phyloP scores from a whole-genome alignment of 1,140 invertebrate species.

The Zaprionus ghesquierei region DNA sequence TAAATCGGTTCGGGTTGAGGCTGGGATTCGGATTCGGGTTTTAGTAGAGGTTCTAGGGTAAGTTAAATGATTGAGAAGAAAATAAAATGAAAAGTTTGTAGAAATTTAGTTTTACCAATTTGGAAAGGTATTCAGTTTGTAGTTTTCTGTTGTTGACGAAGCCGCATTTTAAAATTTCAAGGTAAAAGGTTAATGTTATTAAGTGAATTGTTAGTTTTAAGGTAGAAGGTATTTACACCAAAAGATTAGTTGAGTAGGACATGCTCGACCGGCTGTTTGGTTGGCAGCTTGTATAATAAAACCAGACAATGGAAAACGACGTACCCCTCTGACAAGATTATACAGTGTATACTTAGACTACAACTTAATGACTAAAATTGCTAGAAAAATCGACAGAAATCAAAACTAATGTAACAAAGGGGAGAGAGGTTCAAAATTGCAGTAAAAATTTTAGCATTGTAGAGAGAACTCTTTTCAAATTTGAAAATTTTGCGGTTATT shows the following conservation, averaged over 20 bases:
- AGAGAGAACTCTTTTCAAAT: constrained; percentile 76
- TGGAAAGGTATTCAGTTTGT: constrained; percentile 26
- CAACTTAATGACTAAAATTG: constrained; percentile 15
- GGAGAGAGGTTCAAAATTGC: constrained; percentile 40
- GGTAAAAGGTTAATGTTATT: neutral
- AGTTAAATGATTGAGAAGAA: constrained; percentile 18
- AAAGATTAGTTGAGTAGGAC: constrained; percentile 26
- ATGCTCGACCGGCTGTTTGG: constrained; percentile 34
- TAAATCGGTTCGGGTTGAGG: neutral
- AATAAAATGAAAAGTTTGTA: constrained; percentile 16
- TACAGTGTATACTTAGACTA: constrained; percentile 36
- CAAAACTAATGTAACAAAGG: constrained; percentile 8
- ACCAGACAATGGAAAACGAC: constrained; percentile 74
- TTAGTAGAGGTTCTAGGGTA: neutral
- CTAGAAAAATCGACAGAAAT: constrained; percentile 2
- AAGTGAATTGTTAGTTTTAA: constrained; percentile 35
- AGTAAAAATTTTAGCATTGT: constrained; percentile 23
- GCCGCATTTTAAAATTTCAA: constrained; percentile 50
- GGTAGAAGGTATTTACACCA: constrained; percentile 34
- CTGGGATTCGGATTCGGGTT: neutral
- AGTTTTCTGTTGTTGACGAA: constrained; percentile 18
- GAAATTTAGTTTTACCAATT: constrained; percentile 65
- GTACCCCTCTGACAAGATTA: constrained; percentile 48
- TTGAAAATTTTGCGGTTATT: constrained; percentile 46
- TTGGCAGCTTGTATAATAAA: constrained; percentile 70